A percentile compares a stretch with the other conserved stretches of the same genome.
phyloP scores from a whole-genome alignment of 64 coral and sea anemone genomes.

The Platygyra sinensis region DNA sequence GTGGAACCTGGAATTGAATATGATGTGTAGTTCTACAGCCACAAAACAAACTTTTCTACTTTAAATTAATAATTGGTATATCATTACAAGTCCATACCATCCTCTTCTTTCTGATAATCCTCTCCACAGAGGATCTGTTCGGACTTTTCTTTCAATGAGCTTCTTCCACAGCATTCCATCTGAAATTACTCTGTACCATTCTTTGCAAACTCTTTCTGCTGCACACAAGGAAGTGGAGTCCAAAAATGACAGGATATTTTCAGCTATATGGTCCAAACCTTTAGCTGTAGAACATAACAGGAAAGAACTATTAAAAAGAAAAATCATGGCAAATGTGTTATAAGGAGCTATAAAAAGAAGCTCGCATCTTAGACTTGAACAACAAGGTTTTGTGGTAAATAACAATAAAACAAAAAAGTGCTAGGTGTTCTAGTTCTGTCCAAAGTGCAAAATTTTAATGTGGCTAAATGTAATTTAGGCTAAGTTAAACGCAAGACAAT shows the following conservation, averaged over 20 bases:
- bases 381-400: too few relatives aligned
- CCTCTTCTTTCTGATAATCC: constrained; percentile 95
- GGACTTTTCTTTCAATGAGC: constrained; percentile 96
- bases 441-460: too few relatives aligned
- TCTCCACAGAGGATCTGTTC: constrained; percentile 97
- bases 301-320: neutral
- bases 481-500: too few relatives aligned
- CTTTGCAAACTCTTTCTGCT: constrained; percentile 90
- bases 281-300: constrained; percentile 56
- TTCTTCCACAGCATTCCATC: constrained; percentile 99
- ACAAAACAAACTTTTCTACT: too few relatives aligned
- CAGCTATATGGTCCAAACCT: constrained; percentile 97
- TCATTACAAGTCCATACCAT: constrained; percentile 60
- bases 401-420: too few relatives aligned
- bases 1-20: too few relatives aligned
- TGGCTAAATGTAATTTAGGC: too few relatives aligned
- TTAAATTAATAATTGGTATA: too few relatives aligned
- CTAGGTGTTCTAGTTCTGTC: too few relatives aligned
- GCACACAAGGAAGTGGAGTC: constrained; percentile 94
- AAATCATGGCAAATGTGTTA: too few relatives aligned
- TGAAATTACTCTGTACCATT: constrained; percentile 96
- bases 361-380: neutral
- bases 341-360: neutral
- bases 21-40: too few relatives aligned
- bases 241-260: constrained; percentile 91